Evolutionary conservation across 1,140 invertebrate species (phyloP).

Genomic region (Mycetomoellerius zeteki): DNA sequence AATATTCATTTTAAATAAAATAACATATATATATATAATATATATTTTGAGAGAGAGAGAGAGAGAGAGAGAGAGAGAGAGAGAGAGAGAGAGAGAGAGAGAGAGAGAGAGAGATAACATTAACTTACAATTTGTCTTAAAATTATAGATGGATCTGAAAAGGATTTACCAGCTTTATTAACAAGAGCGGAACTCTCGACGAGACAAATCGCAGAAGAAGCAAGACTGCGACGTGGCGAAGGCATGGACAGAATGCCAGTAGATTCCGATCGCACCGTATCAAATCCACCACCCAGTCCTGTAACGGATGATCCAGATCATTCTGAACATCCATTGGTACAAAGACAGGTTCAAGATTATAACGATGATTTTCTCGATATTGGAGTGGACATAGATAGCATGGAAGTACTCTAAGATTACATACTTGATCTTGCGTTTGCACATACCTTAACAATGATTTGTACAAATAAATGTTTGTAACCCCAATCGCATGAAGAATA

Average conservation of each 20-base stretch:
- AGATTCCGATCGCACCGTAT: conserved; percentile 88
- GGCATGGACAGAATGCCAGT: conserved; percentile 85
- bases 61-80: no score
- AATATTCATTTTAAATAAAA: conserved; percentile 35
- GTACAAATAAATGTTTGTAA: conserved; percentile 60
- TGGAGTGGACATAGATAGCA: conserved; percentile 89
- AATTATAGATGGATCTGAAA: conserved; percentile 84
- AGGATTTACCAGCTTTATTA: conserved; percentile 88
- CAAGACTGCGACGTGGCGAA: conserved; percentile 84
- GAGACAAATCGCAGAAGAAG: conserved; percentile 86
- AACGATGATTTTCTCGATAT: conserved; percentile 91
- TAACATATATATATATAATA: background rate
- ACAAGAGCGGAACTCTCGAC: conserved; percentile 88
- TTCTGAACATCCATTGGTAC: conserved; percentile 89
- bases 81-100: no score
- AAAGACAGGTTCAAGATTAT: conserved; percentile 87
- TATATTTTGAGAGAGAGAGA: no score
- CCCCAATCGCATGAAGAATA: conserved; percentile 13
- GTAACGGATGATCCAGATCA: conserved; percentile 92
- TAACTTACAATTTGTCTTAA: conserved; percentile 24
- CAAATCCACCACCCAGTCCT: conserved; percentile 93
- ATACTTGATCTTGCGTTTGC: conserved; percentile 43
- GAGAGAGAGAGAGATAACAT: background rate
- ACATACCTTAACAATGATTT: conserved; percentile 51
- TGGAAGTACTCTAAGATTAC: conserved; percentile 90